Conservation (phyloP, 2,888 invertebrate species). For the Sarcophaga subvicina region DNA sequence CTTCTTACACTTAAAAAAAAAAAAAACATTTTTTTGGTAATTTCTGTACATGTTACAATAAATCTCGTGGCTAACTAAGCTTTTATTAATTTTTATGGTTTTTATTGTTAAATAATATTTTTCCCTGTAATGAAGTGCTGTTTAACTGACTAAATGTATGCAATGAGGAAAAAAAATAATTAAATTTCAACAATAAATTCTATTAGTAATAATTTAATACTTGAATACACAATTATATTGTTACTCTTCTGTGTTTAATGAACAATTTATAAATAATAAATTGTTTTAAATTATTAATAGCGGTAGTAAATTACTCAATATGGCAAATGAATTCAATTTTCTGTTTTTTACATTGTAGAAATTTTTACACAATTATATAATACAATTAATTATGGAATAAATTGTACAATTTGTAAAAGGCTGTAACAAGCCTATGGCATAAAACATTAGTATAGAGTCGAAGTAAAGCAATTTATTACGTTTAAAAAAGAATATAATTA, state of each 20-base stretch:
- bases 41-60: too few relatives aligned
- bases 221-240: not conserved
- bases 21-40: too few relatives aligned
- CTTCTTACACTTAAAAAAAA: too few relatives aligned
- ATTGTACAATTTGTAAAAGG: slow-evolving; percentile 17
- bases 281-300: slow-evolving; percentile 35
- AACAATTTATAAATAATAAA: slow-evolving; percentile 49
- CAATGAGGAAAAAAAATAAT: not conserved
- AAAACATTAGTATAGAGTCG: too few relatives aligned
- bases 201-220: slow-evolving; percentile 41
- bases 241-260: not conserved
- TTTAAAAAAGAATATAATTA: too few relatives aligned
- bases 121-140: slow-evolving; percentile 7
- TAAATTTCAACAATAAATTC: slow-evolving; percentile 12
- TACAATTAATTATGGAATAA: slow-evolving; percentile 22
- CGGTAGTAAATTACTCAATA: slow-evolving; percentile 41
- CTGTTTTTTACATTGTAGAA: slow-evolving; percentile 19
- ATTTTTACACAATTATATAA: slow-evolving; percentile 17
- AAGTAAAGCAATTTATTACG: too few relatives aligned
- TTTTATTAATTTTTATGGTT: not conserved
- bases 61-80: too few relatives aligned
- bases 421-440: not conserved
- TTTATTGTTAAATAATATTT: not conserved
- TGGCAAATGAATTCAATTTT: slow-evolving; percentile 54
- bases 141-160: not conserved